Evolutionary conservation across 2,113 vertebrate species (phyloP), one percentile per base, ranked within the genome.

Genomic region (Stigmatopora argus): DNA sequence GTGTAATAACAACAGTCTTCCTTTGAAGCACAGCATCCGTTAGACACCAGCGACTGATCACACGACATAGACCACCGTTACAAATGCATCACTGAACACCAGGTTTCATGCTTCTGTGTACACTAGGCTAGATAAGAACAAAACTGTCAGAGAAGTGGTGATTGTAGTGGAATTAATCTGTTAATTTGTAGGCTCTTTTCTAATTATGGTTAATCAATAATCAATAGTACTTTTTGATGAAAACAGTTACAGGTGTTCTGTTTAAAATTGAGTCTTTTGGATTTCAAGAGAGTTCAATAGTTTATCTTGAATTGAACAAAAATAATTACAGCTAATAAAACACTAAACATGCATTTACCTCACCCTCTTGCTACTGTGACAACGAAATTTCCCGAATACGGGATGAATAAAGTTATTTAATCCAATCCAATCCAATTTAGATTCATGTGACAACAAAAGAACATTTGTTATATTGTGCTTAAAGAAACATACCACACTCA

Each of bases 81-180:
- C 73, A 77, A 77, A 84, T 18, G 66, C 79, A 85, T 77, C 73
- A 56, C 64, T 81, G 79, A 82, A 66, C 75, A 73, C 59, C 57
- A 66, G 73, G 66, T 55, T 70, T 70, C 76, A 81, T 81, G 78
- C 78, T 75, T 72, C 21, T 12, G n/a, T 41, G 8, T 70, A 82
- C 86, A 87, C 83, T 84, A 82, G 80, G 82, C 76, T 79, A 87
- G 84, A 89, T 89, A 89, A 87, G 77, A 51, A 75, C 69, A 55
- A 69, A 73, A 82, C 66, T 70, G 64, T 70, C 48, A 18, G 10
- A 34, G 15, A 67, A 15, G 19, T 31, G 12, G 26, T 46, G 31
- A 19, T 26, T 56, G 35, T 34, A 18, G 46, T 34, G 57, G 67
- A 69, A 72, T 79, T 80, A 26, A 21, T 5, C 46, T 17, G 46